Conservation (phyloP, 2,888 invertebrate genomes). For the Drosophila diplacantha region DNA sequence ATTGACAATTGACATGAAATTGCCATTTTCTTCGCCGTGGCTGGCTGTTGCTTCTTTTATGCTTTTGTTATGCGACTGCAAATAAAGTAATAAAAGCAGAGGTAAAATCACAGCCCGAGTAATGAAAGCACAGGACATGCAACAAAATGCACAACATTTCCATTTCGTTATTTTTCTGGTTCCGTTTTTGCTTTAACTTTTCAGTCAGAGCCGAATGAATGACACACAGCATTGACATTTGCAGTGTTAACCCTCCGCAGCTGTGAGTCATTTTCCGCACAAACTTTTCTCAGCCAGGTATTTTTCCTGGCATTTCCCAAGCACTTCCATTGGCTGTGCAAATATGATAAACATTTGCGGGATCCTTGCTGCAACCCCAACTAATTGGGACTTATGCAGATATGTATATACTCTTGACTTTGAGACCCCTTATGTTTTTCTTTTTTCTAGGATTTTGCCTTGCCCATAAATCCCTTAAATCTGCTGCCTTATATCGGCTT, state of each 20-base stretch:
- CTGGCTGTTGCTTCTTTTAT: constrained; percentile 51
- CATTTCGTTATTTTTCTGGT: constrained; percentile 13
- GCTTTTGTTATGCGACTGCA: constrained; percentile 66
- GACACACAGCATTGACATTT: constrained; percentile 54
- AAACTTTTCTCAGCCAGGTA: constrained; percentile 18
- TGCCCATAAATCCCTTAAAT: constrained; percentile 27
- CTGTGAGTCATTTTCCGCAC: constrained; percentile 29
- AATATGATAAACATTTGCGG: constrained; percentile 25
- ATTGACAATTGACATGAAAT: constrained; percentile 75
- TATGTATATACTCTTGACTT: constrained; percentile 16
- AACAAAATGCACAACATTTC: constrained; percentile 26
- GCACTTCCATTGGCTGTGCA: constrained; percentile 3
- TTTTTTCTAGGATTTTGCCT: background rate
- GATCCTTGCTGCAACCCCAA: constrained; percentile 10
- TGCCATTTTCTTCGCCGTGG: constrained; percentile 38
- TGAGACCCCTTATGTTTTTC: constrained; percentile 6
- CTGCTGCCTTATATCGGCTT: constrained; percentile 18
- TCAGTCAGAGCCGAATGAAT: constrained; percentile 25
- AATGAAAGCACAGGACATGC: constrained; percentile 33
- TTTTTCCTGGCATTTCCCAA: constrained; percentile 15
- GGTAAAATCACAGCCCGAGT: constrained; percentile 33
- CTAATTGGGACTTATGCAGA: constrained; percentile 30
- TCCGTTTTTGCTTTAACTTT: constrained; percentile 3
- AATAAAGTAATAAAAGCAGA: constrained; percentile 66
- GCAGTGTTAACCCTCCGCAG: constrained; percentile 10